These are phyloP conservation scores for Dryobota labecula DNA, from an alignment of 2,888 invertebrate genomes.

Conservation along the genomic window DNA sequence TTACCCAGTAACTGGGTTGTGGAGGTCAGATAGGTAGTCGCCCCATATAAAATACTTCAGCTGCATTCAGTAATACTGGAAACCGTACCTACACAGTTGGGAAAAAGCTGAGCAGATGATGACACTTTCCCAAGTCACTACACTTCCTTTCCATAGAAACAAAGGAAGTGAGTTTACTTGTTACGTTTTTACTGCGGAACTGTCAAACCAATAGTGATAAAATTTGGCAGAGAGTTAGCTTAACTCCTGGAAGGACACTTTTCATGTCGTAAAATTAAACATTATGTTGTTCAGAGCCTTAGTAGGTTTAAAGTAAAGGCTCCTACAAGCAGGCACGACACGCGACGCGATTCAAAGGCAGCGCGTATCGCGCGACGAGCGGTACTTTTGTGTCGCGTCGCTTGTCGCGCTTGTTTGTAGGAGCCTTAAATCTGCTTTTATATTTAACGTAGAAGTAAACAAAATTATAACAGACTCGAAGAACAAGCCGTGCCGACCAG, in stretches of 20 bases:
- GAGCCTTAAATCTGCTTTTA: neutral
- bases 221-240: neutral
- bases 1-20: too few relatives aligned
- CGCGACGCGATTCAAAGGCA: too few relatives aligned
- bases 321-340: too few relatives aligned
- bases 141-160: neutral
- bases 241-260: too few relatives aligned
- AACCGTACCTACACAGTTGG: too few relatives aligned
- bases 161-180: neutral
- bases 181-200: neutral
- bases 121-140: neutral
- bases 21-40: too few relatives aligned
- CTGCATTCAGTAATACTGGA: too few relatives aligned
- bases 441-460: neutral
- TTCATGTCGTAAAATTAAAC: neutral
- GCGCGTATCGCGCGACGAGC: too few relatives aligned
- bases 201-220: neutral
- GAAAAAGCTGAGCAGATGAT: too few relatives aligned
- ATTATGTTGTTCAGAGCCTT: neutral
- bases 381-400: too few relatives aligned
- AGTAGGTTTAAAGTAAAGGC: neutral
- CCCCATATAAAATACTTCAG: too few relatives aligned
- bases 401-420: too few relatives aligned
- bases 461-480: slow-evolving; percentile 29
- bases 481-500: neutral